Evolutionary conservation across 2,888 invertebrate species (phyloP).

Genomic region (Leuctra nigra): DNA sequence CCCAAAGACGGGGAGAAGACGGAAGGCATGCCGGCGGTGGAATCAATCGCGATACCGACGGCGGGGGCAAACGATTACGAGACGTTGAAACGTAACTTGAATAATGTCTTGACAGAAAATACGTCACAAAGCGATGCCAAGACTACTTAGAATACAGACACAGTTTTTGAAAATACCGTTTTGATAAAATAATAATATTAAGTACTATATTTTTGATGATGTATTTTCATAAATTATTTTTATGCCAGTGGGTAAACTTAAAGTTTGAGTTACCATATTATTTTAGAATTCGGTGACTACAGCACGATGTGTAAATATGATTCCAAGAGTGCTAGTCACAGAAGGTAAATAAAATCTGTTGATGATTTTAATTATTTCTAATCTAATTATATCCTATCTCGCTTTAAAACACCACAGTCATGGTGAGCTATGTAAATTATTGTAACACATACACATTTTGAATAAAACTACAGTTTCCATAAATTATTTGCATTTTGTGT

Average conservation of each 20-base stretch:
- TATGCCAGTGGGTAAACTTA: not conserved
- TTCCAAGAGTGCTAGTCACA: not conserved
- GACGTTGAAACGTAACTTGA: not conserved
- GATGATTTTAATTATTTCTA: not conserved
- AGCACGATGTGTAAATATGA: not conserved
- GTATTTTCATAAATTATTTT: not conserved
- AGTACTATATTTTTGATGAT: not conserved
- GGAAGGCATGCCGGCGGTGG: not conserved
- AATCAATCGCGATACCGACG: not conserved
- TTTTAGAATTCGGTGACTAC: not conserved
- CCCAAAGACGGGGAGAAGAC: not conserved
- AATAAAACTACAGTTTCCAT: too few species aligned
- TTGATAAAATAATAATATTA: not conserved
- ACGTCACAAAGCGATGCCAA: not conserved
- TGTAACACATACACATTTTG: too few species aligned
- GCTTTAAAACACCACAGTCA: not conserved
- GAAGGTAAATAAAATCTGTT: not conserved
- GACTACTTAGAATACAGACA: not conserved
- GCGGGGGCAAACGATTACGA: not conserved
- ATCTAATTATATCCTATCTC: slow-evolving; percentile 1
- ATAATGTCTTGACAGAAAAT: not conserved
- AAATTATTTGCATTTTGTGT: too few species aligned
- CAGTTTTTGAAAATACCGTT: not conserved
- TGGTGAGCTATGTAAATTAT: not conserved
- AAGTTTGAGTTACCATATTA: not conserved